Evolutionary conservation across 2,888 invertebrate genomes (phyloP), one percentile per base, ranked within the genome.

Genomic region (Habrosyne pyritoides): DNA sequence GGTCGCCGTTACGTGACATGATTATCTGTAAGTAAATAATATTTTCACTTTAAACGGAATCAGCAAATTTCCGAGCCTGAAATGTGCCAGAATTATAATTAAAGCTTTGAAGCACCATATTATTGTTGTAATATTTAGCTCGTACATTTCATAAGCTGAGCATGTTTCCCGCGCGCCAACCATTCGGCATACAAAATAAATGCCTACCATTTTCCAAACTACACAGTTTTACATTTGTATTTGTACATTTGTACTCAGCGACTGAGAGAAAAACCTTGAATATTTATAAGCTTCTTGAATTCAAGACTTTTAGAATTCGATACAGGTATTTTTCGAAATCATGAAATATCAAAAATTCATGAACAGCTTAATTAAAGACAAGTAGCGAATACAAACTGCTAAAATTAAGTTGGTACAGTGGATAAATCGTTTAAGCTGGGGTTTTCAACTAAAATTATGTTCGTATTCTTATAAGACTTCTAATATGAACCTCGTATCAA

Each of bases 181-280:
- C 28, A 18, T 21, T 28, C 1, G 21, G 28, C 28, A 21, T 50
- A 28, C 21, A 12, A 18, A 49, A 28, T 14, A 28, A 4, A 36
- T 36, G 36, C 26, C 28, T 18, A 28, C n/a, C 26, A 28, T 28
- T 14, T 26, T 49, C 14, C 49, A 49, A 49, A 28, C 49, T 28
- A 14, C 4, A 14, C 2, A 42, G 7, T 42, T 42, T 33, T 33
- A 33, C 4, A n/a, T 3, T 33, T 33, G 4, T 33, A 33, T 0
- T n/a, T 33, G 10, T 30, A 30, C 12, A 30, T 2, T 30, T 30
- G 12, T 12, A 30, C 3, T 2, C 12, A 30, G 8, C 10, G 28
- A n/a, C n/a, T n/a, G n/a, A n/a, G n/a, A n/a, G n/a, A n/a, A 24
- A 24, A 7, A 24, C 24, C 7, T 24, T 24, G 7, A 24, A 24